Evolutionary conservation across 1,140 invertebrate species (phyloP), one percentile per base, ranked within the genome.

Genomic region (Halesus radiatus): DNA sequence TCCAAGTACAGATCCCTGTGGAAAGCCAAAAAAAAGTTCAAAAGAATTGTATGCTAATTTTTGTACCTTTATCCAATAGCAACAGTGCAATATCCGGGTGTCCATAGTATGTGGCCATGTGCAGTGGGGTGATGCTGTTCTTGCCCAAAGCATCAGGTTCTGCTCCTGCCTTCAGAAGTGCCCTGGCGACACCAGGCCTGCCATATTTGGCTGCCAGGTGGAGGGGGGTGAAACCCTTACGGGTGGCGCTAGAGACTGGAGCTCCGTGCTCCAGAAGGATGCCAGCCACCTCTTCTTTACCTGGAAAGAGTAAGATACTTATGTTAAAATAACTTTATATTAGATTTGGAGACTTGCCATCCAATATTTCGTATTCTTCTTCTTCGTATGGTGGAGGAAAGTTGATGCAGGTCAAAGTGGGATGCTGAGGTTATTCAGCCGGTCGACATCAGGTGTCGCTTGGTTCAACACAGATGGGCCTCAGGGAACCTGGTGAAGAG

Each of bases 191-290:
- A 81, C 96, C 96, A 79, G 97, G 94, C 85, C 98, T 97, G 6
- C 98, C 98, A 88, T 99, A 99, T 87, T 99, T 99, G 29, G 97
- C 95, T 23, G 98, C 98, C 81, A 99, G 92, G 90, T 99, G 98
- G 1, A 99, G 91, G 0, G 98, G 98, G 10, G 98, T 98, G 88
- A 99, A 99, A 29, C 98, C 98, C 90, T 99, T 99, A 86, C 98
- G 98, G 3, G 98, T 99, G 16, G 95, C 94, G 6, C 96, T 94
- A 75, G 94, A 94, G 62, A 98, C 92, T 76, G 95, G 93, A n/a
- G 98, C 98, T 78, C 96, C 96, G 87, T 99, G 94, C 84, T 99
- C 98, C 53, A 99, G 90, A 3, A 99, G 91, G 82, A 98, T 93
- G 22, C 94, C 92, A 15, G 96, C 97, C 26, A 99, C 96, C 91